Base-by-base conservation (phyloP, 1,140 invertebrate genomes). In the Bombus difficillimus region DNA sequence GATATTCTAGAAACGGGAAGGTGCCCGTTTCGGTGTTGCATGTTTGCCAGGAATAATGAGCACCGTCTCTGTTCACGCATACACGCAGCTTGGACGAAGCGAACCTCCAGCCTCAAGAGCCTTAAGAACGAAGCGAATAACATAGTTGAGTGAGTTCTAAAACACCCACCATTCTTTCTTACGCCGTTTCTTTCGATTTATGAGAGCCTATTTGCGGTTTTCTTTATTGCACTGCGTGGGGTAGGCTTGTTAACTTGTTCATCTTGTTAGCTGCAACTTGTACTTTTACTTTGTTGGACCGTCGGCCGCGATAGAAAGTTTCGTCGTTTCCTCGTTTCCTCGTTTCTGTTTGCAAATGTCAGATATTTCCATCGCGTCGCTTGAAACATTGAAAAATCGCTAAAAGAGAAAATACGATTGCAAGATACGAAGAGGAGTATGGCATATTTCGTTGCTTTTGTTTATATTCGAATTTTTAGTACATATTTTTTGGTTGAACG, bases 161-260 rank as follows among this genome's bases (percentile, higher is more conserved):
- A 75, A 75, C 73, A 75, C n/a, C 73, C 22, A 75, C 73, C 32
- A 75, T 75, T 75, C 73, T 75, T 75, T 75, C 43, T 53, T 75
- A 13, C 73, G 43, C 73, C n/a, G 41, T 75, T 75, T 75, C 73
- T 75, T 78, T 66, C 75, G 75, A 78, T 78, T 78, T 78, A 78
- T 15, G 75, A 78, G 75, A 22, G 13, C 41, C 75, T 78, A 64
- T 78, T 62, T 41, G 75, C 37, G 59, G 57, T 62, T 78, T 78
- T 78, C 57, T 78, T 78, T 78, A 78, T 78, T 64, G 59, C 75
- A 32, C 39, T 34, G 73, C 73, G 73, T 75, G 73, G 73, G 73
- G 41, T 75, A 43, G 32, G 34, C 37, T 41, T 77, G 75, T 64
- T 62, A 39, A 62, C 75, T 64, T 78, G 75, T 78, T 39, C 57